Base-by-base conservation (phyloP, 53 echinoderm and acorn worm genomes). In the Luidia sarsii region DNA sequence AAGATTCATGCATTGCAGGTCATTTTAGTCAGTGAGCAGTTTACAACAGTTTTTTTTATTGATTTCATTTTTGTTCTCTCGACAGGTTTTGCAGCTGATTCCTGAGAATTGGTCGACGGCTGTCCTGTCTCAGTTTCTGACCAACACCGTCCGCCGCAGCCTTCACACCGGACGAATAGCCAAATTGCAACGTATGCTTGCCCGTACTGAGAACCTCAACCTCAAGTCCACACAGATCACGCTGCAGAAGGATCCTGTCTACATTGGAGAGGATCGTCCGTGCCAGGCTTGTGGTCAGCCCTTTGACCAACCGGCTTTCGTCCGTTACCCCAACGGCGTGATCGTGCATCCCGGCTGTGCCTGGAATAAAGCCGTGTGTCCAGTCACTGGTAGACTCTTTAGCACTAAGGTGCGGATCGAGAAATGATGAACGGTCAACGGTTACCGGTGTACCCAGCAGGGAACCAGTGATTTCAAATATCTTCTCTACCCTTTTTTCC, bases 31-130 rank as follows among this genome's bases (percentile, higher is more conserved):
- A n/a, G n/a, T n/a, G n/a, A n/a, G n/a, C n/a, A n/a, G n/a, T n/a
- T n/a, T n/a, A n/a, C n/a, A n/a, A n/a, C n/a, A n/a, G n/a, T n/a
- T n/a, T n/a, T n/a, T n/a, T n/a, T n/a, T n/a, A n/a, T n/a, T n/a
- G n/a, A n/a, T n/a, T n/a, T n/a, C n/a, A n/a, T n/a, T n/a, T n/a
- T n/a, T n/a, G n/a, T n/a, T n/a, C n/a, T n/a, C 29, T 65, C 21
- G 19, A 14, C 86, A 95, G 99, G 99, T 97, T 24, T 81, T 97
- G 8, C 99, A 97, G 48, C 68, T 97, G n/a, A 57, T 97, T 14
- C 99, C 99, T 0, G 99, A 97, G 54, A 91, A 71, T 52, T 97
- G 99, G 99, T 97, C 99, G 15, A 82, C 91, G 3, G 99, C 93
- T 7, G 83, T 97, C 1, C 84, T 97, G 45, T 83, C 80, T 3